Percentiles rank a stretch among this genome's conserved stretches.
These are phyloP conservation scores for Dryobota labecula DNA, from an alignment of 2,888 invertebrate genomes.

Conservation along the genomic window DNA sequence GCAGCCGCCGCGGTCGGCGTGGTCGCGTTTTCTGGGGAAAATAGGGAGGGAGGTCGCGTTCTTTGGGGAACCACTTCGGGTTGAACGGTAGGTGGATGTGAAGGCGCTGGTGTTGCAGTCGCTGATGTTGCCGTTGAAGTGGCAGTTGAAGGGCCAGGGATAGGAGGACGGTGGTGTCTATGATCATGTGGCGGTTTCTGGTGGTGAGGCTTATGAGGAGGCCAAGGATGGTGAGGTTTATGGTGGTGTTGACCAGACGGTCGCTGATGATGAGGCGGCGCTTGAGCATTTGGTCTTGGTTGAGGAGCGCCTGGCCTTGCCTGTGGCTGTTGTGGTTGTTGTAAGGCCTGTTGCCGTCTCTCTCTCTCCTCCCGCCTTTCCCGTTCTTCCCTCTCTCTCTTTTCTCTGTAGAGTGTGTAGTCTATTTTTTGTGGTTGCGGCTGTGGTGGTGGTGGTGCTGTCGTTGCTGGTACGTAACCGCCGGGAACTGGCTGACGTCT, in stretches of 20 bases:
- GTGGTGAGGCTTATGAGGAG: constrained; percentile 81
- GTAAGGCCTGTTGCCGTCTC: constrained; percentile 75
- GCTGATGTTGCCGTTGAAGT: constrained; percentile 67
- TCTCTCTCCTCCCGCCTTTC: constrained; percentile 85
- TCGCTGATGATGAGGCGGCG: constrained; percentile 72
- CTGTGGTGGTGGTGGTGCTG: constrained; percentile 76
- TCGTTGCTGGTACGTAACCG: constrained; percentile 85
- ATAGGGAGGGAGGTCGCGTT: constrained; percentile 91
- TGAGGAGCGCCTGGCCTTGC: constrained; percentile 70
- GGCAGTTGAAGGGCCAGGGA: constrained; percentile 69
- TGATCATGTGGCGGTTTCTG: constrained; percentile 82
- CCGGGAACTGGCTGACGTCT: constrained; percentile 84
- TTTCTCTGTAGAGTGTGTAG: constrained; percentile 92
- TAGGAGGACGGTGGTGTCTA: constrained; percentile 80
- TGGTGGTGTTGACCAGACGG: constrained; percentile 72
- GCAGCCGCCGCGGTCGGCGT: constrained; percentile 87
- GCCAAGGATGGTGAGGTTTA: constrained; percentile 80
- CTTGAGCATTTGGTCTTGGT: constrained; percentile 70
- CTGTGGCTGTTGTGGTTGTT: constrained; percentile 48
- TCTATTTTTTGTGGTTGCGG: constrained; percentile 89
- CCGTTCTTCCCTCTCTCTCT: constrained; percentile 91
- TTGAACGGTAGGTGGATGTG: constrained; percentile 58
- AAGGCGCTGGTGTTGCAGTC: constrained; percentile 55
- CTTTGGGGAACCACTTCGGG: constrained; percentile 74
- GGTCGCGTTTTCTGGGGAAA: constrained; percentile 92